Evolutionary conservation across 2,797 vertebrate genomes (phyloP), one percentile per base, ranked within the genome.

Genomic region (Dendrocincla fuliginosa): DNA sequence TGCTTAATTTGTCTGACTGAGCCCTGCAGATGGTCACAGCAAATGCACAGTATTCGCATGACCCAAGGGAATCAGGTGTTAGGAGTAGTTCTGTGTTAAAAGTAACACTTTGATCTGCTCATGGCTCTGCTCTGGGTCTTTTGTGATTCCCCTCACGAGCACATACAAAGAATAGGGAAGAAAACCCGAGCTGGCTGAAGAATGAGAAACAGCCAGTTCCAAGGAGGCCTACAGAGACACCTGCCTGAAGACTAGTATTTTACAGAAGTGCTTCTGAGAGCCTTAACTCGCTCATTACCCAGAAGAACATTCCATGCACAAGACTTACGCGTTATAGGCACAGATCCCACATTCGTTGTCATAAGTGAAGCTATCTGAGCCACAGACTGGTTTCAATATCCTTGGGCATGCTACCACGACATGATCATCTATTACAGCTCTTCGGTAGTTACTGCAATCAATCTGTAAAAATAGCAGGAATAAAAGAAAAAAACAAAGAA

Each of bases 331-430:
- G 1, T 97, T 97, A 63, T 96, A 67, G 83, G 95, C 85, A 5
- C 96, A 97, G 70, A 96, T 69, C 24, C 61, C 92, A 32, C 96
- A 97, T 33, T 97, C 96, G 0, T 84, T 96, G 41, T 68, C 32
- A 0, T 96, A 97, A 60, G 95, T 96, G 74, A 68, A 52, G 44
- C 83, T 24, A 4, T 97, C 94, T 76, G 96, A 95, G 63, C 96
- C 95, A 37, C 96, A 97, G 37, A 97, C 77, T 91, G 93, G 94
- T 74, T 76, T 13, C 67, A 95, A 1, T 25, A 76, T 71, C 83
- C 89, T 96, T 30, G 95, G 94, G 63, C 96, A 97, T 0, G 16
- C 44, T 55, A 95, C 13, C 1, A 95, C 0, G 1, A 84, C 59
- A 0, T 79, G 77, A 25, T 7, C 89, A 17, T 57, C 92, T 17